phyloP scores from a whole-genome alignment of 2,888 invertebrate genomes.

The Therioaphis trifolii region DNA sequence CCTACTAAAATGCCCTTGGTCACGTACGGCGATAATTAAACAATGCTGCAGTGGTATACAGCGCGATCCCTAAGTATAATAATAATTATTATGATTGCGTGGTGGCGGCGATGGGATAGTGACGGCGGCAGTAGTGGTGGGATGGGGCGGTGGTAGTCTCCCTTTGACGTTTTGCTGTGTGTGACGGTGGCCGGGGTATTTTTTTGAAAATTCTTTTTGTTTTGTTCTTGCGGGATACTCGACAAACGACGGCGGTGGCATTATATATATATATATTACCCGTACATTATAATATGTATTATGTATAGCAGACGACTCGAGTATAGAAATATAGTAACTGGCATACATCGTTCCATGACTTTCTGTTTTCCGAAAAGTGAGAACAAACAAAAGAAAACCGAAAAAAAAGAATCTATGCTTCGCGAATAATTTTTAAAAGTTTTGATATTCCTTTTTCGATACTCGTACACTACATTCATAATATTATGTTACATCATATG shows the following conservation, averaged over 20 bases:
- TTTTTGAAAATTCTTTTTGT: constrained; percentile 11
- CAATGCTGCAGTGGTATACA: too few relatives aligned
- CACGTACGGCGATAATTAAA: constrained; percentile 57
- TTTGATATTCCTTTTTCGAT: background rate
- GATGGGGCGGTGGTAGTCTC: too few relatives aligned
- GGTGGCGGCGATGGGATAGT: too few relatives aligned
- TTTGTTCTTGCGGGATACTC: constrained; percentile 47
- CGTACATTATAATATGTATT: too few relatives aligned
- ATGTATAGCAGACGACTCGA: too few relatives aligned
- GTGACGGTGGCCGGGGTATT: background rate
- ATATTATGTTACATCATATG: too few relatives aligned
- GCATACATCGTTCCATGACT: constrained; percentile 16
- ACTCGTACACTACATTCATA: too few relatives aligned
- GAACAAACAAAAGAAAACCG: constrained; percentile 25
- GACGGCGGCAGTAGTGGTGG: too few relatives aligned
- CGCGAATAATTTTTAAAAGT: constrained; percentile 33
- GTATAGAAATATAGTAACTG: background rate
- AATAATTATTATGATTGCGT: constrained; percentile 49
- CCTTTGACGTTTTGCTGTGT: constrained; percentile 14
- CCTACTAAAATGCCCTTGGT: constrained; percentile 55
- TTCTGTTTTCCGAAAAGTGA: constrained; percentile 43
- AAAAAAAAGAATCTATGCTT: background rate
- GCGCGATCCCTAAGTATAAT: constrained; percentile 23
- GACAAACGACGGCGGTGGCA: constrained; percentile 19
- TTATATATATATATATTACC: background rate